phyloP scores from a whole-genome alignment of 2,113 vertebrate genomes.

The Odontesthes bonariensis region DNA sequence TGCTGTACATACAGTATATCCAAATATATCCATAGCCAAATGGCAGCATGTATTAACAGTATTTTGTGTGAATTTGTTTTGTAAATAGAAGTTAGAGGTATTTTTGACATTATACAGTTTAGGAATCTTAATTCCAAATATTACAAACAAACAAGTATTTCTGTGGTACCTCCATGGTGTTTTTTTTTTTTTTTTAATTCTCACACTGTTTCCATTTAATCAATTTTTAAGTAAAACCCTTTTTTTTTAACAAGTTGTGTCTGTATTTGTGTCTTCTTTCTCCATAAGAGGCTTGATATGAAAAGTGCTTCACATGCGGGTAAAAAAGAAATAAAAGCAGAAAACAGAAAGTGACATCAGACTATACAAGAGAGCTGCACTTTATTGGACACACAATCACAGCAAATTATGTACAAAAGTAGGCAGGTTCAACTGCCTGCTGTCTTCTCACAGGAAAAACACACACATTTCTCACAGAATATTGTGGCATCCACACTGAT shows the following conservation, averaged over 20 bases:
- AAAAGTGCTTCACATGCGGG: neutral
- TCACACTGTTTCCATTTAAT: neutral
- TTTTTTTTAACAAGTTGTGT: slow-evolving; percentile 14
- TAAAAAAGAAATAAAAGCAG: neutral
- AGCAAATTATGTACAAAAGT: slow-evolving; percentile 86
- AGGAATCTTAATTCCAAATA: slow-evolving; percentile 29
- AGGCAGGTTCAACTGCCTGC: slow-evolving; percentile 78
- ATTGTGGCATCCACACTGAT: slow-evolving; percentile 89
- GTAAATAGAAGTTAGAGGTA: slow-evolving; percentile 61
- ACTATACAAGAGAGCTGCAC: slow-evolving; percentile 87
- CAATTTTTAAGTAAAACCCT: slow-evolving; percentile 35
- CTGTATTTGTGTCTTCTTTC: neutral
- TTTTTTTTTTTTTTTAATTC: slow-evolving; percentile 7
- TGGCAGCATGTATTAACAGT: slow-evolving; percentile 19
- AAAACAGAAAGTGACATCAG: slow-evolving; percentile 42
- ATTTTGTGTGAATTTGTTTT: slow-evolving; percentile 35
- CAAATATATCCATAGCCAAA: neutral
- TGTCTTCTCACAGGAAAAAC: slow-evolving; percentile 82
- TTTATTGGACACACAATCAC: slow-evolving; percentile 88
- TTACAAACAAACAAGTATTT: neutral
- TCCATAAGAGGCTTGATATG: neutral
- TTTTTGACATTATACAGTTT: slow-evolving; percentile 28
- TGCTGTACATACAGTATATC: slow-evolving; percentile 53
- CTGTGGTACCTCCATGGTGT: neutral
- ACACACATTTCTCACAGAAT: slow-evolving; percentile 87